Percentiles rank a stretch among this genome's conserved stretches.
Conservation (phyloP, 2,797 vertebrate species). For the Tiaroga cobitis region DNA sequence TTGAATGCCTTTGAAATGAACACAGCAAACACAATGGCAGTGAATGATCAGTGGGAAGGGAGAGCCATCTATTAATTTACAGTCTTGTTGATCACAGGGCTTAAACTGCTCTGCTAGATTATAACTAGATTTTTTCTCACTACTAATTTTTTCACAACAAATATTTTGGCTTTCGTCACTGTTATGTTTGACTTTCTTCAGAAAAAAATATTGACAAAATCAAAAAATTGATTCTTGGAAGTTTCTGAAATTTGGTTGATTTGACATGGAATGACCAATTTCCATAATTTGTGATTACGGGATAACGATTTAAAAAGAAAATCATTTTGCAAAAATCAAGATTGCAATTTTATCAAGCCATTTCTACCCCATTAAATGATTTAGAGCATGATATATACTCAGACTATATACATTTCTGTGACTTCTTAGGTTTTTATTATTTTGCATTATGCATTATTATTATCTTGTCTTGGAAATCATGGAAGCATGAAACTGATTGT, state of each 20-base stretch:
- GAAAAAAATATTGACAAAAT: no score
- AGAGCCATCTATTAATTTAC: not conserved
- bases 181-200: no score
- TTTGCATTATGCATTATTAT: not conserved
- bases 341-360: not conserved
- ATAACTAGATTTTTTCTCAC: not conserved
- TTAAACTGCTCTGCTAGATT: not conserved
- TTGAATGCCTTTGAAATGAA: slow-evolving; percentile 29
- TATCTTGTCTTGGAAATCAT: not conserved
- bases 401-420: not conserved
- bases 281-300: not conserved
- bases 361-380: not conserved
- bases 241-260: no score
- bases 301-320: not conserved
- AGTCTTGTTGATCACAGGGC: not conserved
- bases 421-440: not conserved
- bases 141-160: no score
- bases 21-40: not conserved
- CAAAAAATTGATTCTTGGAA: no score
- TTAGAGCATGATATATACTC: not conserved
- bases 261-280: no score
- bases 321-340: not conserved
- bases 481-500: no score
- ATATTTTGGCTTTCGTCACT: no score
- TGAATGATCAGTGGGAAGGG: not conserved